A percentile compares a stretch with the other conserved stretches of the same genome.
Conservation (phyloP, 2,113 vertebrate species). For the Rhinogobius similis region DNA sequence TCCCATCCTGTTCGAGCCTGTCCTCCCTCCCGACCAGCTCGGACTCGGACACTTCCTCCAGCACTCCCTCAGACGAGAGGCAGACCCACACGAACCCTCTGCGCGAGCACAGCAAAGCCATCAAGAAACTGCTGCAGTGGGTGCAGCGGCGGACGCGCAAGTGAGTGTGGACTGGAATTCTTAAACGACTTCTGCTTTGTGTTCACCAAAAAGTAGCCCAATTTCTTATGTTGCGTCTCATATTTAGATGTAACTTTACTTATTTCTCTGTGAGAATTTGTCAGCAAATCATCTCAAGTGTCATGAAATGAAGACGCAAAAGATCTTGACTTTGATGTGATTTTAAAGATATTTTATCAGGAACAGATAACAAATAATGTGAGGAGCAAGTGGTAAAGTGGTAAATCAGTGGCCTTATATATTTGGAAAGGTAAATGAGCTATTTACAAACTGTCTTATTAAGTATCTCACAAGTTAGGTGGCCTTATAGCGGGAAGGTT, state of each 20-base stretch:
- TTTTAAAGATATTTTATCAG: not conserved
- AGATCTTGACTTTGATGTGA: not conserved
- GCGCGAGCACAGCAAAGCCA: conserved; percentile 88
- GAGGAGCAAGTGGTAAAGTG: too few species aligned
- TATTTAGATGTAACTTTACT: not conserved
- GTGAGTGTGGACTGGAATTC: conserved; percentile 72
- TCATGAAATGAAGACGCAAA: not conserved
- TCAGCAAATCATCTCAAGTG: not conserved
- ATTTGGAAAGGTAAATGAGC: too few species aligned
- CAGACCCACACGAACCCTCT: conserved; percentile 54
- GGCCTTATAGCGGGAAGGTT: too few species aligned
- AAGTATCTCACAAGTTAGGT: too few species aligned
- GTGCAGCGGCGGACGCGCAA: conserved; percentile 92
- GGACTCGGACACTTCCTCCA: conserved; percentile 87
- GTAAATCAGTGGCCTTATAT: too few species aligned
- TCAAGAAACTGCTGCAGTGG: conserved; percentile 91
- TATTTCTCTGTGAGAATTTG: not conserved
- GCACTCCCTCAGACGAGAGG: conserved; percentile 80
- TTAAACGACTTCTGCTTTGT: not conserved
- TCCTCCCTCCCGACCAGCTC: conserved; percentile 89
- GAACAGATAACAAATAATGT: too few species aligned
- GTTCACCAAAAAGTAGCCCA: not conserved
- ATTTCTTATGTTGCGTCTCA: not conserved
- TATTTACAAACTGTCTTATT: too few species aligned
- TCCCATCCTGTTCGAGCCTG: conserved; percentile 88